Base-by-base conservation (phyloP, 2,113 vertebrate species). In the Haemorhous mexicanus region DNA sequence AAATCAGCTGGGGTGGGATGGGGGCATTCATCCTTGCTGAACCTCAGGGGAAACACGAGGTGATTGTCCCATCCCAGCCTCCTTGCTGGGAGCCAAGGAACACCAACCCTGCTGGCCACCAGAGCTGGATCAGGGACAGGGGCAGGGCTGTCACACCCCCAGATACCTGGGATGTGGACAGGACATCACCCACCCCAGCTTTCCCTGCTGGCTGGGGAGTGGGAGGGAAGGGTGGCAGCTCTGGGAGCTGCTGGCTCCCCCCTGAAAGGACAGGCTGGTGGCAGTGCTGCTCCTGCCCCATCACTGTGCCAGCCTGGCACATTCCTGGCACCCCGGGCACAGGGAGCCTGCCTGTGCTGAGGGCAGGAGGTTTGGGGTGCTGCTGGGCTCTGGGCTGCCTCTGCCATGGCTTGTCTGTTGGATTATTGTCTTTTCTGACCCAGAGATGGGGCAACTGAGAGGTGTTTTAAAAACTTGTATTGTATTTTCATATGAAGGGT, bases 221-320 rank as follows among this genome's bases (percentile, higher is more conserved):
- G 5, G 56, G 6, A 67, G 39, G 56, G 46, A 49, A 33, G 64
- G n/a, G 2, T 7, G 7, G n/a, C 2, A 14, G 43, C 53, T 52
- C 26, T 3, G 10, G 83, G 41, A 70, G 47, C 83, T 68, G 55
- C 33, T 6, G n/a, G 50, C 23, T 79, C 7, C 66, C 3, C 2
- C 47, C 67, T 30, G 0, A 13, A 47, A 16, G 53, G 7, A 76
- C 59, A 73, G 27, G 5, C 16, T 24, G 49, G 10, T 75, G 67
- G 8, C 13, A 44, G 5, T 0, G 6, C 39, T 76, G 70, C 70
- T 52, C 16, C 7, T 2, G 20, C 12, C 68, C 44, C 17, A 13
- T 2, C 18, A 0, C 39, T 14, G 50, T 3, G 2, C 4, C 5
- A 0, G 19, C 28, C 35, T 0, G 0, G 83, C 55, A 5, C 26